phyloP scores from a whole-genome alignment of 2,888 invertebrate species.

The Marronus borbonicus region DNA sequence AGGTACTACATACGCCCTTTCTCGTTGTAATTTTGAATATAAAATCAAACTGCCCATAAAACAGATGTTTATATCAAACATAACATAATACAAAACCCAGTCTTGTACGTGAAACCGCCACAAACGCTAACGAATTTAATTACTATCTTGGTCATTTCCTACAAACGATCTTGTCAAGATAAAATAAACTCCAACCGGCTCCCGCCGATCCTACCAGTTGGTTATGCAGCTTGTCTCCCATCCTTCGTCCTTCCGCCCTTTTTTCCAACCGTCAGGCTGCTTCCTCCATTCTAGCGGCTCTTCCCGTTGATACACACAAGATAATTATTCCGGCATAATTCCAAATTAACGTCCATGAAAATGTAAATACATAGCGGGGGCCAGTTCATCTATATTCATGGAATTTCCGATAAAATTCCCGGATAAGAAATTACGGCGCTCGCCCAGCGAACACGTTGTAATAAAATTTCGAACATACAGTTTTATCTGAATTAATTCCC shows the following conservation, averaged over 20 bases:
- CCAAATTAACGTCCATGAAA: constrained; percentile 43
- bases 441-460: constrained; percentile 21
- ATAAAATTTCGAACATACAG: constrained; percentile 43
- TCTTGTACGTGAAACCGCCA: too few relatives aligned
- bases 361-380: constrained; percentile 45
- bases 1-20: too few relatives aligned
- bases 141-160: too few relatives aligned
- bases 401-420: constrained; percentile 45
- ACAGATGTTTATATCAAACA: too few relatives aligned
- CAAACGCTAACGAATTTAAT: too few relatives aligned
- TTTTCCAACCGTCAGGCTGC: neutral
- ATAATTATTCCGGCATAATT: constrained; percentile 45
- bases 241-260: constrained; percentile 1
- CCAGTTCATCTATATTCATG: constrained; percentile 50
- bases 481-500: constrained; percentile 40
- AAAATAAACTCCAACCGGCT: too few relatives aligned
- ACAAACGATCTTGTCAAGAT: too few relatives aligned
- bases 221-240: constrained; percentile 3
- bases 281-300: neutral
- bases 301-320: constrained; percentile 17
- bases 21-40: too few relatives aligned
- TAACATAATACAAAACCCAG: too few relatives aligned
- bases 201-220: too few relatives aligned
- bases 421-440: constrained; percentile 37
- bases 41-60: too few relatives aligned